phyloP scores from a whole-genome alignment of 2,113 vertebrate genomes.

The Holacanthus passer region DNA sequence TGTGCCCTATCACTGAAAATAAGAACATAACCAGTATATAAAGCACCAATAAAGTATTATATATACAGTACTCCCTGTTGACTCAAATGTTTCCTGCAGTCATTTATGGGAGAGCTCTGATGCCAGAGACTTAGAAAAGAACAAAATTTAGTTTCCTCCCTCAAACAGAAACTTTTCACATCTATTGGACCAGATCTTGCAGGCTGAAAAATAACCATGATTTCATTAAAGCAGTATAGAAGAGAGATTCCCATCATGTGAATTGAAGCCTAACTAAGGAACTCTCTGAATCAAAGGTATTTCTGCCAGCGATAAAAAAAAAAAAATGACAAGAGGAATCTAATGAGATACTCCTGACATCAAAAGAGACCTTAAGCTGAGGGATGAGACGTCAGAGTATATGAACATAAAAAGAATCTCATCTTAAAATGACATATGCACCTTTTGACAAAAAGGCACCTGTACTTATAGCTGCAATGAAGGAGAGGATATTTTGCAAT shows the following conservation, averaged over 20 bases:
- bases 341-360: conserved; percentile 60
- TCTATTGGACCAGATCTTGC: conserved; percentile 7
- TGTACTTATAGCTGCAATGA: conserved; percentile 24
- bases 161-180: conserved; percentile 18
- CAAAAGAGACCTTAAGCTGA: conserved; percentile 46
- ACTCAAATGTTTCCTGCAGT: background rate
- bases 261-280: conserved; percentile 21
- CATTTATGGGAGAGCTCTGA: background rate
- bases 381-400: conserved; percentile 34
- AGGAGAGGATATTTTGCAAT: conserved; percentile 11
- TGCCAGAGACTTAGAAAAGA: background rate
- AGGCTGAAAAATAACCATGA: background rate
- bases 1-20: conserved; percentile 4
- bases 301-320: conserved; percentile 23
- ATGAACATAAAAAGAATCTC: conserved; percentile 46
- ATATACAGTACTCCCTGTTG: background rate
- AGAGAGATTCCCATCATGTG: background rate
- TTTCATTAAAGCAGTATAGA: conserved; percentile 8
- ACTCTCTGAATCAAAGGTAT: conserved; percentile 47
- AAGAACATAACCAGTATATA: conserved; percentile 16
- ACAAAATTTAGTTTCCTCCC: background rate
- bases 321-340: conserved; percentile 42
- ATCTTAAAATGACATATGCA: conserved; percentile 32
- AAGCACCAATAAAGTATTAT: background rate
- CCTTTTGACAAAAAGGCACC: conserved; percentile 27